Evolutionary conservation across 2,888 invertebrate species (phyloP).

Genomic region (Troilus luridus): DNA sequence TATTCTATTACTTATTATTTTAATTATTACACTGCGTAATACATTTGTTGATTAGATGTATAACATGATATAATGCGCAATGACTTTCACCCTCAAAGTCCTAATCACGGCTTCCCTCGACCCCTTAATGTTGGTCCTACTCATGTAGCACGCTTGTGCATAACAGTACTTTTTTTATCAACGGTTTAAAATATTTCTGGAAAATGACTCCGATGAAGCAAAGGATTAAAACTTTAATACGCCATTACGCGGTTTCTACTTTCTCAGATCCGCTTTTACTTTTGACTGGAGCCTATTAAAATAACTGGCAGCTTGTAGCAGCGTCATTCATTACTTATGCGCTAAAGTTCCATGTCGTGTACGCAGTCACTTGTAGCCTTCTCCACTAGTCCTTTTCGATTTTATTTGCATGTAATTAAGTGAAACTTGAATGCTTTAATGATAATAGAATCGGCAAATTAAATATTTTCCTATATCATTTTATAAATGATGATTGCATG

Average conservation of each 20-base stretch:
- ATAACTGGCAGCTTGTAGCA: conserved; percentile 7
- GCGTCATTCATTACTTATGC: neutral
- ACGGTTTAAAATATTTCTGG: neutral
- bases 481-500: no score
- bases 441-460: no score
- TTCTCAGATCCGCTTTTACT: conserved; percentile 39
- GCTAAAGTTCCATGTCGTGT: neutral
- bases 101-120: no score
- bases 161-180: neutral
- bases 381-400: neutral
- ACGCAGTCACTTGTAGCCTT: neutral
- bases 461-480: no score
- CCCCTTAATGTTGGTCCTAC: no score
- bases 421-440: neutral
- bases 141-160: no score
- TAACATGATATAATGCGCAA: no score
- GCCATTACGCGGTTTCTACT: conserved; percentile 35
- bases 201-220: neutral
- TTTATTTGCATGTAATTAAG: conserved; percentile 10
- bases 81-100: no score
- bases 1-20: no score
- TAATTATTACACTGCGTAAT: no score
- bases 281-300: conserved; percentile 23
- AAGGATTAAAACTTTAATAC: neutral
- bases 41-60: no score